Evolutionary conservation across 2,888 invertebrate genomes (phyloP).

Genomic region (Falcaria lacertinaria): DNA sequence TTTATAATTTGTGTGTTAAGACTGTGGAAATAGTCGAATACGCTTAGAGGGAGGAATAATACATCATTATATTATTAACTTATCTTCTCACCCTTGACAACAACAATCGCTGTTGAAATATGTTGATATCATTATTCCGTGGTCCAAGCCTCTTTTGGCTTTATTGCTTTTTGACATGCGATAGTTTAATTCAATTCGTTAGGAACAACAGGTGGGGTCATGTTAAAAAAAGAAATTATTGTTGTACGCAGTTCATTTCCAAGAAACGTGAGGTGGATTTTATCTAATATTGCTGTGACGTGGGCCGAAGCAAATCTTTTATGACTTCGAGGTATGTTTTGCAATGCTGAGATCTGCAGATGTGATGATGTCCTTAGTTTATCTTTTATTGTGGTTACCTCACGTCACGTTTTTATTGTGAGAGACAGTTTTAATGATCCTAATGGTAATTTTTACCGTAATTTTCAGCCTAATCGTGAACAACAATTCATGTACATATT

Average conservation of each 20-base stretch:
- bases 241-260: constrained; percentile 33
- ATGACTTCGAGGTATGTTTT: constrained; percentile 35
- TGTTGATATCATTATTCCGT: constrained; percentile 71
- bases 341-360: constrained; percentile 18
- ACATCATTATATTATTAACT: constrained; percentile 78
- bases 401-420: constrained; percentile 25
- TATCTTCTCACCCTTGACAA: constrained; percentile 78
- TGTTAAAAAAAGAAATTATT: constrained; percentile 21
- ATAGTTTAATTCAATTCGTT: constrained; percentile 69
- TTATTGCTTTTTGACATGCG: constrained; percentile 71
- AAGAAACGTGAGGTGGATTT: constrained; percentile 61
- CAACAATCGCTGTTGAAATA: constrained; percentile 74
- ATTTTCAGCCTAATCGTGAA: too few species aligned
- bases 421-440: constrained; percentile 15
- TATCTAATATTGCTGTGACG: constrained; percentile 51
- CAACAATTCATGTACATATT: too few species aligned
- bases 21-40: constrained; percentile 56
- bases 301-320: constrained; percentile 38
- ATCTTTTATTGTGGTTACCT: constrained; percentile 16
- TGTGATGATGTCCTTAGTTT: constrained; percentile 17
- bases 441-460: too few species aligned
- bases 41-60: constrained; percentile 61
- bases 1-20: constrained; percentile 40
- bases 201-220: constrained; percentile 51
- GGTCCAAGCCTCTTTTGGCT: constrained; percentile 44